These are phyloP conservation scores for Prostheceraeus crozeri DNA, from an alignment of 2,888 invertebrate species.

Conservation along the genomic window DNA sequence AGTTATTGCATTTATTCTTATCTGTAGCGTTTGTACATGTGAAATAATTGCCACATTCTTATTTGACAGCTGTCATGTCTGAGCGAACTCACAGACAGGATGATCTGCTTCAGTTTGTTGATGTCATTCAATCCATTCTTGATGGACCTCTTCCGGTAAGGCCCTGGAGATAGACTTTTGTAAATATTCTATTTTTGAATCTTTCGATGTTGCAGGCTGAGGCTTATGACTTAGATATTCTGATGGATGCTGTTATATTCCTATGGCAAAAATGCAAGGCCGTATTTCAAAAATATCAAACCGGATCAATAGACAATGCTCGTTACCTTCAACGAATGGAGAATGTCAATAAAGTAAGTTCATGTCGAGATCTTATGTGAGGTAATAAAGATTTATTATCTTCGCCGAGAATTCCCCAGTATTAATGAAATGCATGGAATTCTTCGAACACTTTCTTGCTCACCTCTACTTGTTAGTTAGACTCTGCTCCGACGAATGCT, in stretches of 20 bases:
- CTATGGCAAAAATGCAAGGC: conserved; percentile 55
- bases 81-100: conserved; percentile 23
- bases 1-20: too few relatives aligned
- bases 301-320: conserved; percentile 52
- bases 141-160: too few relatives aligned
- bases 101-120: too few relatives aligned
- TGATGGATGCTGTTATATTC: conserved; percentile 52
- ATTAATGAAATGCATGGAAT: too few relatives aligned
- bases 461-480: too few relatives aligned
- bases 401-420: not conserved
- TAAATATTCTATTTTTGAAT: not conserved
- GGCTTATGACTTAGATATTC: conserved; percentile 51
- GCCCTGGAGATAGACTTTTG: not conserved
- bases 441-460: too few relatives aligned
- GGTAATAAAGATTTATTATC: conserved; percentile 24
- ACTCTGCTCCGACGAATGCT: too few relatives aligned
- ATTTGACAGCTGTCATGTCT: too few relatives aligned
- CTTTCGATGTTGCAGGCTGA: conserved; percentile 44
- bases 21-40: too few relatives aligned
- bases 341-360: conserved; percentile 50
- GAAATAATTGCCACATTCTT: too few relatives aligned
- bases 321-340: conserved; percentile 54
- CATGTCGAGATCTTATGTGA: too few relatives aligned
- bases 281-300: conserved; percentile 54
- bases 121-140: too few relatives aligned